Percentiles rank a stretch among this genome's conserved stretches.
Conservation (phyloP, 1,140 invertebrate genomes). For the Arctopsyche grandis region DNA sequence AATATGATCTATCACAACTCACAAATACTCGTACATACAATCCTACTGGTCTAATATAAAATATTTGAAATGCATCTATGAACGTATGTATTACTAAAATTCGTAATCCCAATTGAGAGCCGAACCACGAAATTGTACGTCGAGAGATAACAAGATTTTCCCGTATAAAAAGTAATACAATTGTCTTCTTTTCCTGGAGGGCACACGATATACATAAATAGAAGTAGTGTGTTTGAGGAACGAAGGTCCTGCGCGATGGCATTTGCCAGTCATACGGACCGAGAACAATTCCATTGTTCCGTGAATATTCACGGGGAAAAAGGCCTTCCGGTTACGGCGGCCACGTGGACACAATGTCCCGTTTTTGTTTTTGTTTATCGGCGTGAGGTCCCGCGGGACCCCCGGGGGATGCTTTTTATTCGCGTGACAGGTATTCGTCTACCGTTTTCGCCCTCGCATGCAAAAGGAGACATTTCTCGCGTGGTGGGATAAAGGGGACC, state of each 20-base stretch:
- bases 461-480: constrained; percentile 10
- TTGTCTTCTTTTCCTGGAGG: not conserved
- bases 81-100: too few relatives aligned
- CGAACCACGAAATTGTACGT: too few relatives aligned
- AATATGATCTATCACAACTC: too few relatives aligned
- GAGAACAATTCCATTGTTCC: constrained; percentile 21
- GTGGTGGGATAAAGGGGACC: not conserved
- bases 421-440: constrained; percentile 11
- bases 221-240: too few relatives aligned
- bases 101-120: not conserved
- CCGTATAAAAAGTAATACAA: too few relatives aligned
- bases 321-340: not conserved
- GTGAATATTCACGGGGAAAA: constrained; percentile 17
- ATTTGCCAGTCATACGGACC: constrained; percentile 5
- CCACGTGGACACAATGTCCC: constrained; percentile 10
- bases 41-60: too few relatives aligned
- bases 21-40: too few relatives aligned
- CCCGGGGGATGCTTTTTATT: constrained; percentile 4
- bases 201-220: not conserved
- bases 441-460: not conserved
- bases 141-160: too few relatives aligned
- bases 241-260: not conserved
- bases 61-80: too few relatives aligned
- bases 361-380: constrained; percentile 22
- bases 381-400: not conserved